Conservation (phyloP, 2,797 vertebrate species). For the Hippocampus kuda region DNA sequence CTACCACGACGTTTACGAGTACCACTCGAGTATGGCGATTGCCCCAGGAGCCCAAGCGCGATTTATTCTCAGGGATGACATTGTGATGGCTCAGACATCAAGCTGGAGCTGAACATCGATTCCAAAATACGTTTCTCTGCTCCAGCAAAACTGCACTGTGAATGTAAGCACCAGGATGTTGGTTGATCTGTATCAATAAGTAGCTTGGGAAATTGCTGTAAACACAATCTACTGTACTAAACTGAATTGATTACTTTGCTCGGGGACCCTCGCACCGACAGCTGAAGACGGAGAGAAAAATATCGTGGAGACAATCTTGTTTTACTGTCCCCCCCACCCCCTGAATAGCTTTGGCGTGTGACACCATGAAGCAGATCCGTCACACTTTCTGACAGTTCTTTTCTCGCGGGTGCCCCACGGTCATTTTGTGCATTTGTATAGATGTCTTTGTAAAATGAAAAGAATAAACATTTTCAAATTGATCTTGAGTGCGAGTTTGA, state of each 20-base stretch:
- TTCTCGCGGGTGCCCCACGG: too few relatives aligned
- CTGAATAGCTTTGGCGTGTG: too few relatives aligned
- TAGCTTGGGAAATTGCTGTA: too few relatives aligned
- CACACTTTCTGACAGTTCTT: too few relatives aligned
- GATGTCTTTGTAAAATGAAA: background rate
- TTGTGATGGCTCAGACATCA: conserved; percentile 18
- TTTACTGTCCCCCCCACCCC: too few relatives aligned
- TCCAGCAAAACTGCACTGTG: too few relatives aligned
- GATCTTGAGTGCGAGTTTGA: too few relatives aligned
- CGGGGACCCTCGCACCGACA: background rate
- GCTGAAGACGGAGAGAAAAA: background rate
- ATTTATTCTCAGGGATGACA: conserved; percentile 22
- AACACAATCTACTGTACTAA: background rate
- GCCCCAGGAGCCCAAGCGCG: conserved; percentile 39
- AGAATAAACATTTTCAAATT: background rate
- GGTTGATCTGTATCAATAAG: too few relatives aligned
- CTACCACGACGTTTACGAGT: conserved; percentile 24
- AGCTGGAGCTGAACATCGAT: conserved; percentile 17
- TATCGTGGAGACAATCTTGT: background rate
- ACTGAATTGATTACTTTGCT: background rate
- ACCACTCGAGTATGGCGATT: conserved; percentile 32
- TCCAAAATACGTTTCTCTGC: too few relatives aligned
- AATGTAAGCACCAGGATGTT: background rate
- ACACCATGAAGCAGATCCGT: too few relatives aligned
- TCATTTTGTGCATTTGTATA: background rate